Percentiles rank a stretch among this genome's conserved stretches.
Evolutionary conservation across 2,113 vertebrate genomes (phyloP).

Genomic region (Rhegmatorhina hoffmannsi): DNA sequence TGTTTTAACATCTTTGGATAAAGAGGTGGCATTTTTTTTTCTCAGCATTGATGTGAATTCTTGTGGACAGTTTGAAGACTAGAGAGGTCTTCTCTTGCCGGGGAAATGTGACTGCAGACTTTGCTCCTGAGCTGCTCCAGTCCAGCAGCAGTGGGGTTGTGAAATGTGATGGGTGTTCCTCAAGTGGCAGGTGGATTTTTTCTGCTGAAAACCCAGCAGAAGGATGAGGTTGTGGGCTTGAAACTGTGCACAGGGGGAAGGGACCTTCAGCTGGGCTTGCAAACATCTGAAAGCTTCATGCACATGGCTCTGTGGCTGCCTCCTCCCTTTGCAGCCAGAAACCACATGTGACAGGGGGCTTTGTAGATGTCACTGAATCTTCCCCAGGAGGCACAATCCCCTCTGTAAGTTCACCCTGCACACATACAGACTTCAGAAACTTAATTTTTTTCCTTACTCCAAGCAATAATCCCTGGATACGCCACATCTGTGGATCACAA

Average conservation of each 20-base stretch:
- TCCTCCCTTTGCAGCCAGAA: background rate
- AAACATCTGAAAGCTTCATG: background rate
- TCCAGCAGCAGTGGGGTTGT: background rate
- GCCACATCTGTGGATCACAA: background rate
- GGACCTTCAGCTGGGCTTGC: background rate
- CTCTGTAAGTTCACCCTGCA: background rate
- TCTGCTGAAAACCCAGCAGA: background rate
- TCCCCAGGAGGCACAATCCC: background rate
- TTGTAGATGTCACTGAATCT: background rate
- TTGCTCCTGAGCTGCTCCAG: background rate
- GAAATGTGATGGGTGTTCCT: background rate
- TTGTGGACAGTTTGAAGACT: background rate
- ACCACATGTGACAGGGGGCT: fast-evolving
- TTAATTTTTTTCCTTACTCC: background rate
- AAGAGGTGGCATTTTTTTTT: background rate
- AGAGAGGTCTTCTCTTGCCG: background rate
- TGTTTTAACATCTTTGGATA: background rate
- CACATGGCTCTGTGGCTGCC: background rate
- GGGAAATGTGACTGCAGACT: background rate
- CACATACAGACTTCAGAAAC: background rate
- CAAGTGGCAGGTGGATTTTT: fast-evolving
- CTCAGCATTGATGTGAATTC: background rate
- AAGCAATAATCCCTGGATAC: background rate
- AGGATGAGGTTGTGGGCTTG: background rate
- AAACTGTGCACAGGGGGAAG: fast-evolving